Percentiles rank a stretch among this genome's conserved stretches.
These are phyloP conservation scores for pig (Sus scrofa) DNA, from an alignment of 2,113 vertebrate species.

Conservation along the genomic window T2T-Sscrofa CM000818.6:82368001-82368500, in stretches of 20 bases:
- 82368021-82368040: slow-evolving; percentile 65
- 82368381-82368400: slow-evolving; percentile 83
- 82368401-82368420: slow-evolving; percentile 85
- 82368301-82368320: slow-evolving; percentile 74
- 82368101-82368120: slow-evolving; percentile 81
- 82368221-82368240: slow-evolving; percentile 81
- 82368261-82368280: slow-evolving; percentile 75
- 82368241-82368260: slow-evolving; percentile 78
- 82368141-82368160: slow-evolving; percentile 72
- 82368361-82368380: slow-evolving; percentile 80
- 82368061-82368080: slow-evolving; percentile 77
- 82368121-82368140: slow-evolving; percentile 69
- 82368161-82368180: slow-evolving; percentile 78
- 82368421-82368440: slow-evolving; percentile 77
- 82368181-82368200: slow-evolving; percentile 70
- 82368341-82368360: not conserved
- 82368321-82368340: slow-evolving; percentile 27
- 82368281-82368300: slow-evolving; percentile 74
- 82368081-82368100: slow-evolving; percentile 81
- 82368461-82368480: slow-evolving; percentile 62
- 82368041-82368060: slow-evolving; percentile 77
- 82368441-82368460: slow-evolving; percentile 74
- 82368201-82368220: slow-evolving; percentile 83
- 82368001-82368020: slow-evolving; percentile 74
- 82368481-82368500: slow-evolving; percentile 71